Conservation (phyloP, 1,140 invertebrate genomes). For the Asobara japonica region DNA sequence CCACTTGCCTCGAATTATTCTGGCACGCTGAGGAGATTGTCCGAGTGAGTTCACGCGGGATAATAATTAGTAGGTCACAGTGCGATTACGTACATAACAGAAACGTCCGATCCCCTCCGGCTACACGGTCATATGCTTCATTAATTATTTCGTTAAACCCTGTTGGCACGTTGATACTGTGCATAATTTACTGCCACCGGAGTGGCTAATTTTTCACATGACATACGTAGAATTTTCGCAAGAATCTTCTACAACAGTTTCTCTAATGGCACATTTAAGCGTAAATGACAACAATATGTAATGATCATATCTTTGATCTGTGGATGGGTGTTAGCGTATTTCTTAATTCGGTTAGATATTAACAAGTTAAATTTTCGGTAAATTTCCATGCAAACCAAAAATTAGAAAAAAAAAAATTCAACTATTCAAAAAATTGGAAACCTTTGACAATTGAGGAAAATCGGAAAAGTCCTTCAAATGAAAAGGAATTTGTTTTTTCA, state of each 20-base stretch:
- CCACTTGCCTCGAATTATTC: not conserved
- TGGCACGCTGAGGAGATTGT: not conserved
- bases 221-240: not conserved
- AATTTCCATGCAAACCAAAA: no score
- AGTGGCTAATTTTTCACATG: not conserved
- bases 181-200: not conserved
- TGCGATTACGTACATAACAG: conserved; percentile 47
- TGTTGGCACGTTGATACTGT: conserved; percentile 24
- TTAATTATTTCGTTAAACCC: conserved; percentile 18
- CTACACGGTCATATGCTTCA: not conserved
- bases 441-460: no score
- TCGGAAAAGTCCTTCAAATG: no score
- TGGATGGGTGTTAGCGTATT: no score
- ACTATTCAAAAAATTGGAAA: no score
- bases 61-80: conserved; percentile 48
- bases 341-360: no score
- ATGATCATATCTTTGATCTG: no score
- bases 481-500: no score
- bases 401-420: no score
- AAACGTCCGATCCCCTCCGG: conserved; percentile 26
- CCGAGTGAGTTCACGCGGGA: conserved; percentile 10
- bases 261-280: no score
- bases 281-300: no score
- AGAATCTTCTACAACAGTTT: not conserved
- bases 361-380: no score